Evolutionary conservation across 2,113 vertebrate species (phyloP).

Genomic region (Callionymus lyra): DNA sequence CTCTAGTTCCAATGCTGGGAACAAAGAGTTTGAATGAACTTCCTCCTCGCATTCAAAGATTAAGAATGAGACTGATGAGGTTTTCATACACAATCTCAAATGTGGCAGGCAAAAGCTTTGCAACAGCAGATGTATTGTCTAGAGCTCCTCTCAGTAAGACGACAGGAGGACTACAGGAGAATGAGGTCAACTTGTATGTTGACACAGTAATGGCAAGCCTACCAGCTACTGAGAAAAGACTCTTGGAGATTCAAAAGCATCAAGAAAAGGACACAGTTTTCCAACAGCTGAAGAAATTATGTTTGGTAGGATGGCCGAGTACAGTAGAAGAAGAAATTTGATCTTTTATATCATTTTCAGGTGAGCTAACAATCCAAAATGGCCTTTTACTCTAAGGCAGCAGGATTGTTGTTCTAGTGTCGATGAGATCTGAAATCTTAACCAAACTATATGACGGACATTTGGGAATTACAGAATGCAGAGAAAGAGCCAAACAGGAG

Average conservation of each 20-base stretch:
- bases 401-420: not conserved
- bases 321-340: not conserved
- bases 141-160: no score
- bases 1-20: conserved; percentile 3
- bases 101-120: conserved; percentile 2
- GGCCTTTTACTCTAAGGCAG: not conserved
- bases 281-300: not conserved
- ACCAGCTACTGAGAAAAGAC: not conserved
- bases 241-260: not conserved
- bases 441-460: not conserved
- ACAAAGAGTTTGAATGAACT: conserved; percentile 1
- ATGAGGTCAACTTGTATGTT: no score
- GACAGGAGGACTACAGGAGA: no score
- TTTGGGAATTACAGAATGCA: not conserved
- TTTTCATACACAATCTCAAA: conserved; percentile 1
- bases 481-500: not conserved
- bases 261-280: not conserved
- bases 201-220: not conserved
- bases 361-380: not conserved
- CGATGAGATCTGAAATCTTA: not conserved
- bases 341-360: not conserved
- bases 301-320: not conserved
- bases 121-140: conserved; percentile 1
- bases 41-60: no score
- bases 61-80: not conserved